A percentile compares a stretch with the other conserved stretches of the same genome.
These are phyloP conservation scores for Brachyptera putata DNA, from an alignment of 2,888 invertebrate genomes.

Conservation along the genomic window DNA sequence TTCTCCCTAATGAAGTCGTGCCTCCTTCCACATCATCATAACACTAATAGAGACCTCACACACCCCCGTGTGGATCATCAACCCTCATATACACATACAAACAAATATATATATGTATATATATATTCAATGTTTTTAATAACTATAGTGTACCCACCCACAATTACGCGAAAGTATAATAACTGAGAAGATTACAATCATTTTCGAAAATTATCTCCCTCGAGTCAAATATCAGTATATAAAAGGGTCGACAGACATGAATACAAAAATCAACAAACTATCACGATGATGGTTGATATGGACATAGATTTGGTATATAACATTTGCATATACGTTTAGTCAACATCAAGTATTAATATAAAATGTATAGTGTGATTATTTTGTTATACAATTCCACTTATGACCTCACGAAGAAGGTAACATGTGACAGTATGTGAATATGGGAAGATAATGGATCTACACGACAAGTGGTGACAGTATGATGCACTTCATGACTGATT, in stretches of 20 bases:
- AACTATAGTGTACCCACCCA: slow-evolving; percentile 13
- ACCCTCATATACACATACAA: background rate
- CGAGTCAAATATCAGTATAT: slow-evolving; percentile 15
- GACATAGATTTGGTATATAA: no score
- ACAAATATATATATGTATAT: background rate
- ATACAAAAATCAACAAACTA: no score
- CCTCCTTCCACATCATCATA: background rate
- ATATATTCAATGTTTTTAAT: slow-evolving; percentile 5
- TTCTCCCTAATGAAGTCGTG: slow-evolving; percentile 30
- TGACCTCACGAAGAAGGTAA: no score
- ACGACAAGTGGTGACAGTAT: no score
- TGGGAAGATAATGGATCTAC: no score
- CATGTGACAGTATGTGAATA: no score
- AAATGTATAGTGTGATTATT: no score
- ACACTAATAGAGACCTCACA: slow-evolving; percentile 29
- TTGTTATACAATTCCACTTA: no score
- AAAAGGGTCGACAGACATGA: background rate
- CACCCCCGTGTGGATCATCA: slow-evolving; percentile 27
- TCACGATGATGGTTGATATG: no score
- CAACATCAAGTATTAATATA: no score
- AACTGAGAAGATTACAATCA: slow-evolving; percentile 14
- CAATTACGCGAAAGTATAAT: slow-evolving; percentile 21
- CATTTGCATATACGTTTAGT: no score
- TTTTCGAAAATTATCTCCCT: slow-evolving; percentile 15
- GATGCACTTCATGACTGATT: no score